Percentiles rank a stretch among this genome's conserved stretches.
Conservation (phyloP, 2,113 vertebrate species). For the Corythornis cristatus region DNA sequence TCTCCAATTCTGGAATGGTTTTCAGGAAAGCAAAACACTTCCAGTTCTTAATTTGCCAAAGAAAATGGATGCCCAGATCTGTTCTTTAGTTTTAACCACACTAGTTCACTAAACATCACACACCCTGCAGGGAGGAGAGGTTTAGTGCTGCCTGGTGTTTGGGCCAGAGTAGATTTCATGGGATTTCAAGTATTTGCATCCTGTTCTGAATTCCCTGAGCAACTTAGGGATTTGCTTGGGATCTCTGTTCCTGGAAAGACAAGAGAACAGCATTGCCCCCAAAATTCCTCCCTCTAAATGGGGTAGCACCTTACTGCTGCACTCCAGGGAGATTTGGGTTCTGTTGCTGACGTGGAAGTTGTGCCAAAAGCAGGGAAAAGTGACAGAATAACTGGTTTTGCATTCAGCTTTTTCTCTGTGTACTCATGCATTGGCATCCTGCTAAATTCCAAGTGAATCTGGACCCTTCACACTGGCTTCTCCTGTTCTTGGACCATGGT, state of each 20-base stretch:
- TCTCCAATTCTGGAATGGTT: neutral
- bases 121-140: neutral
- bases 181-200: neutral
- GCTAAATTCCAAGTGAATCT: slow-evolving; percentile 5
- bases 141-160: neutral
- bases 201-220: neutral
- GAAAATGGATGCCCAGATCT: neutral
- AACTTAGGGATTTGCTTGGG: neutral
- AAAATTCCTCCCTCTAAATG: neutral
- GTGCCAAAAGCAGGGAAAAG: neutral
- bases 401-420: rapidly evolving
- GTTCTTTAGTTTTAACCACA: neutral
- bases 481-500: neutral
- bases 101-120: neutral
- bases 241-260: neutral
- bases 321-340: neutral
- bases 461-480: neutral
- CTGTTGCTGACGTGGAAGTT: neutral
- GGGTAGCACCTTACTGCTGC: neutral
- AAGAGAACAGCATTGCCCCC: neutral
- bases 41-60: neutral
- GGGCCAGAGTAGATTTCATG: neutral
- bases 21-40: neutral
- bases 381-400: neutral
- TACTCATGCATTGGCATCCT: neutral